A percentile compares a stretch with the other conserved stretches of the same genome.
These are phyloP conservation scores for Drosophila albomicans DNA, from an alignment of 1,140 invertebrate genomes.

Conservation along the genomic window DNA sequence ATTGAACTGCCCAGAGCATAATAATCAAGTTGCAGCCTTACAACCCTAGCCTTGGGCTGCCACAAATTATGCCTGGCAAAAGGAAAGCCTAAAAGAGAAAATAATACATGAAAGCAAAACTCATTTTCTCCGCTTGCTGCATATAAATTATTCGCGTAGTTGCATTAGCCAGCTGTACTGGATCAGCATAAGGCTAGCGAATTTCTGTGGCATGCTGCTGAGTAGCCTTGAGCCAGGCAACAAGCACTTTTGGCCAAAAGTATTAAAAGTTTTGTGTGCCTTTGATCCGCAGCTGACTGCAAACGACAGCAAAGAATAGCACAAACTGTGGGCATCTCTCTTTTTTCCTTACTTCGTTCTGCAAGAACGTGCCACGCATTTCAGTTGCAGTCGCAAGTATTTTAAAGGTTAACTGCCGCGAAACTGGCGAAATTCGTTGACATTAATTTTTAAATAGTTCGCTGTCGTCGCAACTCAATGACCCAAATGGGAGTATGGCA, in stretches of 20 bases:
- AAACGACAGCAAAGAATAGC: conserved; percentile 30
- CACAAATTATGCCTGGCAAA: conserved; percentile 46
- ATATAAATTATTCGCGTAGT: conserved; percentile 61
- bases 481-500: not conserved
- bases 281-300: conserved; percentile 57
- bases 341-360: not conserved
- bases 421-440: conserved; percentile 63
- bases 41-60: not conserved
- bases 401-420: conserved; percentile 54
- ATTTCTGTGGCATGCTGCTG: not conserved
- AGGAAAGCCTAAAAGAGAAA: conserved; percentile 9
- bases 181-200: not conserved
- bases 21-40: conserved; percentile 16
- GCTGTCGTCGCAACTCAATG: not conserved
- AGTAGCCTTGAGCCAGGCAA: not conserved
- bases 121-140: conserved; percentile 44
- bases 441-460: conserved; percentile 77
- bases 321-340: conserved; percentile 22
- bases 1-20: conserved; percentile 32
- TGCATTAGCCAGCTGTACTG: conserved; percentile 34
- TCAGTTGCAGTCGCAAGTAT: conserved; percentile 19
- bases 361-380: conserved; percentile 17
- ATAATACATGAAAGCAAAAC: conserved; percentile 18
- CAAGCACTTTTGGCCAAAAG: conserved; percentile 50
- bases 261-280: conserved; percentile 65